Conservation (phyloP, 2,797 vertebrate genomes). For the Paramormyrops hopkinsi region DNA sequence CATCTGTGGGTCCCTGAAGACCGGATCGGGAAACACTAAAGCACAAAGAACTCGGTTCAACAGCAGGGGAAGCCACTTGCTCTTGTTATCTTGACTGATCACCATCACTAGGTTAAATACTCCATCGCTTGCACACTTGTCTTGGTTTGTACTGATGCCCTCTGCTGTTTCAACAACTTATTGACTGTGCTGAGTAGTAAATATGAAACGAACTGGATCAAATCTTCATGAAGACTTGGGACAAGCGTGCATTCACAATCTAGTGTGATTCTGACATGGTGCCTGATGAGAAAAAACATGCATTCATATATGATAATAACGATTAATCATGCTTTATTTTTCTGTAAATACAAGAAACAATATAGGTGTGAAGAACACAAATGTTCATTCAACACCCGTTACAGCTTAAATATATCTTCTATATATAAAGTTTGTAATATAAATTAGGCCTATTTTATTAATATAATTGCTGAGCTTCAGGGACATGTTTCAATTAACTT, state of each 20-base stretch:
- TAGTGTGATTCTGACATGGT: neutral
- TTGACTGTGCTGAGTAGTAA: neutral
- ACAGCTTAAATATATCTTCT: neutral
- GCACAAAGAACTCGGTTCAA: neutral
- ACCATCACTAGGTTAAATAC: neutral
- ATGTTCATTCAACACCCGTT: neutral
- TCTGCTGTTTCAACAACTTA: slow-evolving; percentile 20
- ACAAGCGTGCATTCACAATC: neutral
- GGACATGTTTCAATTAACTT: neutral
- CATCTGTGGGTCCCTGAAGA: neutral
- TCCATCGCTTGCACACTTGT: neutral
- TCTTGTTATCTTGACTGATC: slow-evolving; percentile 23
- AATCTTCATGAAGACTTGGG: neutral
- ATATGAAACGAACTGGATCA: neutral
- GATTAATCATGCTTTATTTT: neutral
- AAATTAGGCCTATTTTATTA: neutral
- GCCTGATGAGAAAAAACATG: neutral
- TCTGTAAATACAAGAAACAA: neutral
- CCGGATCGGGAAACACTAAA: neutral
- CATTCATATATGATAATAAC: neutral
- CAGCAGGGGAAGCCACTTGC: neutral
- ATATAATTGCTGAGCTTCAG: slow-evolving; percentile 1
- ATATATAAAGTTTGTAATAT: neutral
- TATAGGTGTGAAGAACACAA: neutral
- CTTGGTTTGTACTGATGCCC: slow-evolving; percentile 21